Base-by-base conservation (phyloP, 2,888 invertebrate genomes). In the Oscheius sp. region DNA sequence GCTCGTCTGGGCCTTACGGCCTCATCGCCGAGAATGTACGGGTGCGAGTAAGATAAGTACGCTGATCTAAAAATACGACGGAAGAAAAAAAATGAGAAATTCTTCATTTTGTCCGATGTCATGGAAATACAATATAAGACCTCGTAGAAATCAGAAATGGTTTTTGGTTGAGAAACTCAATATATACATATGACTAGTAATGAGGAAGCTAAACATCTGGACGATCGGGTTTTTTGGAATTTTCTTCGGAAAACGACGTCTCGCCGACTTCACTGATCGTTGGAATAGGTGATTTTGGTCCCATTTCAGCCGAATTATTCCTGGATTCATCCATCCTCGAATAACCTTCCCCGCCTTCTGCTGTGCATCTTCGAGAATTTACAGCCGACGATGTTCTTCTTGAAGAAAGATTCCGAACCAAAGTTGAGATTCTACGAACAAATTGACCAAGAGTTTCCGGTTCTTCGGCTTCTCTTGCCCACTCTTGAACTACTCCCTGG, bases 401-500 rank as follows among this genome's bases (percentile, higher is more conserved):
- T 29, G 65, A 55, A 27, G 74, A 73, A 33, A 75, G 65, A 48
- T 69, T 75, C 52, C 78, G 65, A 5, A 79, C 76, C 15, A 76
- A 72, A 10, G 78, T 76, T 10, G 78, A 80, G 55, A 80, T 75
- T 67, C 76, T 55, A 63, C 77, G 57, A 17, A 78, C 76, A 46
- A 80, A 76, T 39, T 80, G 75, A 45, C 73, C 74, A 67, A 78
- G 71, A 15, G 77, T 78, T 46, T 80, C 77, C 55, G 75, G 73
- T n/a, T 73, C 76, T 34, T 80, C 79, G 34, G 75, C 72, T 53
- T 80, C 79, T 12, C 73, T 71, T 23, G 79, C 79, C 79, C 79
- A 80, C 45, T 66, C 70, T 31, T 97, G 96, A 74, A 96, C 89
- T 84, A 97, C 97, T 1, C 97, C 97, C 0, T 95, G 96, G 10